Evolutionary conservation across 2,113 vertebrate species (phyloP).

Genomic region (Xyrauchen texanus): DNA sequence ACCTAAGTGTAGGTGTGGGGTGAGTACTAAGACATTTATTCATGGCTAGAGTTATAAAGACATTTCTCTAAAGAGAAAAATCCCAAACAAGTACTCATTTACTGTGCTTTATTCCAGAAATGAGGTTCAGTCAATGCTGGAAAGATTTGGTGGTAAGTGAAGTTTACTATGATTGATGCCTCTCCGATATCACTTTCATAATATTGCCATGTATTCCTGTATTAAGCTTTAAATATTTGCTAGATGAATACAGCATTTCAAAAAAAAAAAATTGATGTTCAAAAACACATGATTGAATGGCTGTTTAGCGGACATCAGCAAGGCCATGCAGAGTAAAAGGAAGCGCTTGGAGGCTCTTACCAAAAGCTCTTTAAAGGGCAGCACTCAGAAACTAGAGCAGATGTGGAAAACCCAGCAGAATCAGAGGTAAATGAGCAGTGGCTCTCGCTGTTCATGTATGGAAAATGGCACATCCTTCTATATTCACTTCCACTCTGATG

Average conservation of each 20-base stretch:
- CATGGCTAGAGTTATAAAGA: background rate
- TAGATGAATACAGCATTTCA: too few relatives aligned
- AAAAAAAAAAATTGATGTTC: background rate
- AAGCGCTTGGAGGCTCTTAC: constrained; percentile 88
- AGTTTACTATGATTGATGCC: constrained; percentile 9
- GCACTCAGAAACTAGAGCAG: constrained; percentile 88
- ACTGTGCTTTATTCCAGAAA: constrained; percentile 63
- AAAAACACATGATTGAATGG: constrained; percentile 18
- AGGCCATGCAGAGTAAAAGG: constrained; percentile 86
- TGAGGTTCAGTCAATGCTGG: constrained; percentile 90
- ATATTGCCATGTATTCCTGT: too few relatives aligned
- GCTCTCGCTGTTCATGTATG: too few relatives aligned
- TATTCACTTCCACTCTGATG: background rate
- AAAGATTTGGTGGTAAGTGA: constrained; percentile 86
- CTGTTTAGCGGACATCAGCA: constrained; percentile 85
- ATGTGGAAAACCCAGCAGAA: constrained; percentile 87
- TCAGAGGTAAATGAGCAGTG: constrained; percentile 75
- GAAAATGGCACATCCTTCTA: background rate
- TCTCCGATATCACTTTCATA: too few relatives aligned
- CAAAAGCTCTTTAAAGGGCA: constrained; percentile 87
- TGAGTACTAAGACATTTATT: constrained; percentile 18
- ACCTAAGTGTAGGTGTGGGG: constrained; percentile 48
- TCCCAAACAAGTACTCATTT: background rate
- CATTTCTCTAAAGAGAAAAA: background rate
- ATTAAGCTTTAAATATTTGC: too few relatives aligned